Conservation (phyloP, 2,113 vertebrate genomes). For the Lagopus leucura region DNA sequence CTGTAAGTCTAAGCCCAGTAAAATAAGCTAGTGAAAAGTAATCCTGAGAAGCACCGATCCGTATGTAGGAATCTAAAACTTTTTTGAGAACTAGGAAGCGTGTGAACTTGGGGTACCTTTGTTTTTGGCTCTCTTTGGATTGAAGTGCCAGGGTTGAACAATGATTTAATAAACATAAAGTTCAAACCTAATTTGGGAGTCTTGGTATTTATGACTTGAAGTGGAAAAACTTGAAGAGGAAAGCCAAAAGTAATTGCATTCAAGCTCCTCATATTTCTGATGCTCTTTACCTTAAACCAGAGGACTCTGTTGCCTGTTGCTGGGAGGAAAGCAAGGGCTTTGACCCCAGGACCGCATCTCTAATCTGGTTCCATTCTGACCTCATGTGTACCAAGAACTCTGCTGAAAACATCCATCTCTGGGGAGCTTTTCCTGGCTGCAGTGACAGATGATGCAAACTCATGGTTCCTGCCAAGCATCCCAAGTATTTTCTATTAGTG, state of each 20-base stretch:
- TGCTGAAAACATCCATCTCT: neutral
- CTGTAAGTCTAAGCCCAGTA: neutral
- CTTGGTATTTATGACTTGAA: neutral
- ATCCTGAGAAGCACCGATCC: neutral
- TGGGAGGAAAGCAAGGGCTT: neutral
- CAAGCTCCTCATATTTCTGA: neutral
- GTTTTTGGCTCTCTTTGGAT: neutral
- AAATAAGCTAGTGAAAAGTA: neutral
- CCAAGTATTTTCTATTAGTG: neutral
- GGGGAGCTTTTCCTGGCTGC: neutral
- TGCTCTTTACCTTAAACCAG: neutral
- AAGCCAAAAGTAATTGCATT: neutral
- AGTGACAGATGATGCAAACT: neutral
- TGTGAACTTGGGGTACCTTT: fast-evolving
- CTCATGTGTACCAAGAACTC: neutral
- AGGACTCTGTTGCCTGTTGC: neutral
- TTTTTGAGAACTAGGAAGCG: neutral
- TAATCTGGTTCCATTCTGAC: neutral
- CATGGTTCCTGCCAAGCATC: neutral
- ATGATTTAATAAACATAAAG: neutral
- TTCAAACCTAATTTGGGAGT: neutral
- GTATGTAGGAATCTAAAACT: neutral
- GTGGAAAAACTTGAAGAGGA: neutral
- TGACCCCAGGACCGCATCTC: neutral
- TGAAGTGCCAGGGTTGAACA: neutral